phyloP scores from a whole-genome alignment of 2,113 vertebrate species.

The Polypterus bichir region DNA sequence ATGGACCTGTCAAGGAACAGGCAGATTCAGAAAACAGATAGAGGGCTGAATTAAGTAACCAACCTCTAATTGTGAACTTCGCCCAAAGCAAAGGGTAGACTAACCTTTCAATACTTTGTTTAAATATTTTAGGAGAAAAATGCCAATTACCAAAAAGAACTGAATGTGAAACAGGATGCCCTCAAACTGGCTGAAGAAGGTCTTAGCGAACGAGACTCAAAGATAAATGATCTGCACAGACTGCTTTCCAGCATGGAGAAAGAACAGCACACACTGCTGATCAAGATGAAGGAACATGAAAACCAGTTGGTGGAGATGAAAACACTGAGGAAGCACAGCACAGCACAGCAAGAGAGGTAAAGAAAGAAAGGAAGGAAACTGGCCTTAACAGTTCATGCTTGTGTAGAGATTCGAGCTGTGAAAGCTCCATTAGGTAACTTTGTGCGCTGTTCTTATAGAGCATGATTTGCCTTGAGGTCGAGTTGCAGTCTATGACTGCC shows the following conservation, averaged over 20 bases:
- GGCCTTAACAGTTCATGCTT: no score
- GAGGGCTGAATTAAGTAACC: no score
- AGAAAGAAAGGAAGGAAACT: constrained; percentile 7
- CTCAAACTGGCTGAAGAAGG: constrained; percentile 43
- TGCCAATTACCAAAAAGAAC: constrained; percentile 48
- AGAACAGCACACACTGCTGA: constrained; percentile 63
- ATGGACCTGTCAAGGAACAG: no score
- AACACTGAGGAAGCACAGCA: constrained; percentile 46
- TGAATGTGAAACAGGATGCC: constrained; percentile 42
- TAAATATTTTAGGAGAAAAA: constrained; percentile 46
- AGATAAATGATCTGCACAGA: constrained; percentile 62
- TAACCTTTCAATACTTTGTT: no score
- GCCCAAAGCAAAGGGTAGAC: no score
- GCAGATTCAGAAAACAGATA: no score
- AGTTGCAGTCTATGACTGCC: no score
- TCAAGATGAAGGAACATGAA: constrained; percentile 55
- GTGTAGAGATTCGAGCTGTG: no score
- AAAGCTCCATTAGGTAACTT: no score
- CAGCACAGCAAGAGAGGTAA: constrained; percentile 56
- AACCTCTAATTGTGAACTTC: no score
- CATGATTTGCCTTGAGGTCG: no score
- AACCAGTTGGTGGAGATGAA: constrained; percentile 52
- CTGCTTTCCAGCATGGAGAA: constrained; percentile 69
- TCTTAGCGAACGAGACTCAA: constrained; percentile 44
- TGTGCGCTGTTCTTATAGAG: no score